These are phyloP conservation scores for Drosophila parvula DNA, from an alignment of 1,140 invertebrate species.

Conservation along the genomic window DNA sequence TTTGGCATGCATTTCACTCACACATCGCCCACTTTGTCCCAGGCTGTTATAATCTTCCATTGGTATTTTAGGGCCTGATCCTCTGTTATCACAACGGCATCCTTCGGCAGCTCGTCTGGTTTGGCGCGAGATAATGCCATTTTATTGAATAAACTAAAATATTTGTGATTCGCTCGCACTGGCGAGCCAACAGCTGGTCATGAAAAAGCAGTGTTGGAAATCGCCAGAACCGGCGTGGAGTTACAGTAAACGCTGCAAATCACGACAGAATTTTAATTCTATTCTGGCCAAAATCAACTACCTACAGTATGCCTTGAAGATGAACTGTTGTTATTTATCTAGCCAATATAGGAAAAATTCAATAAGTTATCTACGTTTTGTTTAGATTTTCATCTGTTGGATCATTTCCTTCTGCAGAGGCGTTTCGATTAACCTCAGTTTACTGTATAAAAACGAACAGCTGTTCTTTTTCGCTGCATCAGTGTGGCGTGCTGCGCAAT, in stretches of 20 bases:
- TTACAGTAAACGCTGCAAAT: not conserved
- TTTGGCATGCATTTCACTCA: slow-evolving; percentile 53
- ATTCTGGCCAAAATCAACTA: too few species aligned
- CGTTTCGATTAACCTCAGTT: not conserved
- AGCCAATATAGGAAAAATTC: not conserved
- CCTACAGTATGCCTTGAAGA: not conserved
- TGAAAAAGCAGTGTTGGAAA: slow-evolving; percentile 13
- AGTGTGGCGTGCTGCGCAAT: slow-evolving; percentile 14
- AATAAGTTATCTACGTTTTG: not conserved
- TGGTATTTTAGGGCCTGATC: slow-evolving; percentile 84
- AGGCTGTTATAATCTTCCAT: slow-evolving; percentile 83
- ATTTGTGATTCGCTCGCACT: not conserved
- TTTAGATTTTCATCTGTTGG: not conserved
- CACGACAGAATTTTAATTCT: too few species aligned
- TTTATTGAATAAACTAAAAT: slow-evolving; percentile 26
- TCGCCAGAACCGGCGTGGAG: slow-evolving; percentile 6
- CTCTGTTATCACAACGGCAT: slow-evolving; percentile 84
- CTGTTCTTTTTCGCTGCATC: not conserved
- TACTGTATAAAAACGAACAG: not conserved
- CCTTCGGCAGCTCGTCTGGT: slow-evolving; percentile 68
- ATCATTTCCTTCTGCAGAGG: not conserved
- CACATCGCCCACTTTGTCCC: slow-evolving; percentile 84
- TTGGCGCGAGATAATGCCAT: slow-evolving; percentile 64
- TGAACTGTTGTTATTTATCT: not conserved
- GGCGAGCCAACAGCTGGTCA: slow-evolving; percentile 39